A percentile compares a stretch with the other conserved stretches of the same genome.
These are phyloP conservation scores for Adela reaumurella DNA, from an alignment of 2,888 invertebrate genomes.

Conservation along the genomic window DNA sequence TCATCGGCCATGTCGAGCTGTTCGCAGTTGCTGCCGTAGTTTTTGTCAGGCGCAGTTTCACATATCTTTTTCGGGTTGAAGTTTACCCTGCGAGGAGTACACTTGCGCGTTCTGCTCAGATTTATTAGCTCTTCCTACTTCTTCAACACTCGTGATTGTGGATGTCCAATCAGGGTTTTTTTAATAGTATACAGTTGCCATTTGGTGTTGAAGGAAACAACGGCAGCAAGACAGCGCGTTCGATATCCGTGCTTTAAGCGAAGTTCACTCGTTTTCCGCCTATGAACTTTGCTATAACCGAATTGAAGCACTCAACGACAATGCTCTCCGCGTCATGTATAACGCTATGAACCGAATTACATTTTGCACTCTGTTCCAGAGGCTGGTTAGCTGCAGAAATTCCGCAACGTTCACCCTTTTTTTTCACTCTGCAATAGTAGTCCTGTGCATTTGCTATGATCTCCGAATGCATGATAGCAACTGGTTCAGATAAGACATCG, in stretches of 20 bases:
- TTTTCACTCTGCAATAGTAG: background rate
- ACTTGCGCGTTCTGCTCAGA: no score
- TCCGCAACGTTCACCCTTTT: background rate
- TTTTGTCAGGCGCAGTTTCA: no score
- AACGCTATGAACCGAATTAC: background rate
- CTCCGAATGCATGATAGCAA: conserved; percentile 4
- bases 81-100: no score
- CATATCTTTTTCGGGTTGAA: no score
- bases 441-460: conserved; percentile 1
- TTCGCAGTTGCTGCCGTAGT: no score
- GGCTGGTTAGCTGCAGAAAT: background rate
- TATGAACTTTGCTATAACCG: conserved; percentile 1
- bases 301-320: conserved; percentile 4
- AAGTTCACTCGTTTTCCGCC: conserved; percentile 2
- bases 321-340: conserved; percentile 3
- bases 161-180: background rate
- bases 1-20: no score
- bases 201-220: background rate
- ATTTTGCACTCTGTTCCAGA: background rate
- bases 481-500: no score
- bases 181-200: background rate
- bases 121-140: no score
- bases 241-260: background rate
- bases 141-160: no score
- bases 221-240: background rate